Evolutionary conservation across 2,113 vertebrate species (phyloP), one percentile per base, ranked within the genome.

Genomic region (Brachypteracias leptosomus): DNA sequence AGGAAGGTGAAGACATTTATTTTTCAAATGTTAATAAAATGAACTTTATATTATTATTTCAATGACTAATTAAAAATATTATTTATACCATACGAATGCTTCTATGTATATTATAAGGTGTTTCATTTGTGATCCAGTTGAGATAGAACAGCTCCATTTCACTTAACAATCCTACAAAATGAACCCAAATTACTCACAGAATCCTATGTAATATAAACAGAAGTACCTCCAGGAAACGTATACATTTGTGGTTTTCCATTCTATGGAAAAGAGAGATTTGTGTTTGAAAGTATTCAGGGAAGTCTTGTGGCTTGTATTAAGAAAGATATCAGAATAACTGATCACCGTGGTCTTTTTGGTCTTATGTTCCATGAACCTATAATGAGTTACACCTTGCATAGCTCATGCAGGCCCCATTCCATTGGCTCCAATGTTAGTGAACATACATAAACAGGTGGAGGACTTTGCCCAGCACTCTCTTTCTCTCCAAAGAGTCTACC

Each of bases 111-210:
- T 96, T 96, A 96, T 55, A 96, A 91, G 95, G 93, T 97, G 97
- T 97, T 96, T 97, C 94, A 95, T 97, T 97, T 97, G 94, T 93
- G 85, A 96, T 97, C 44, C 92, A 96, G 77, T 67, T 72, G 83
- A 96, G 90, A 97, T 72, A 93, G 77, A 96, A 88, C 62, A 90
- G 90, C 78, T 96, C 70, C 33, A 65, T 89, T 97, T 91, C 76
- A 74, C 68, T 90, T 94, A 92, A 71, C 22, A 89, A 61, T 89
- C 62, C 19, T 86, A 38, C 26, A 85, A 66, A 81, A 72, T 0
- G 33, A 94, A 78, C 65, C 40, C 66, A 93, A 90, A 95, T 95
- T 92, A 91, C 70, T 95, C 82, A 66, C 85, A 94, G 93, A 83
- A 85, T n/a, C 10, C 20, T 80, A 59, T 20, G 73, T 82, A 89